Evolutionary conservation across 2,888 invertebrate genomes (phyloP).

Genomic region (Pterobdella sp.): DNA sequence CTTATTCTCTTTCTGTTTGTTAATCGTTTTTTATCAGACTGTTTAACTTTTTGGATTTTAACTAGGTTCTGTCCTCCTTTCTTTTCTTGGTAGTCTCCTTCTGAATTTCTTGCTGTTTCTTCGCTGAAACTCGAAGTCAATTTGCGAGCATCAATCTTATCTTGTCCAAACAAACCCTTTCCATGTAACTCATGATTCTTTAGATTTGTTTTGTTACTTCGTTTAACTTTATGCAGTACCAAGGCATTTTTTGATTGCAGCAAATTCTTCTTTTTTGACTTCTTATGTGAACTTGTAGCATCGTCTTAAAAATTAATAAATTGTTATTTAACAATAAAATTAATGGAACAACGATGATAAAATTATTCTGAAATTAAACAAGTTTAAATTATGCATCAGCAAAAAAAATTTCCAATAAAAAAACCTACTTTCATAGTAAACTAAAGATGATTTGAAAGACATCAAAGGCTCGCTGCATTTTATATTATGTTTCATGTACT

Average conservation of each 20-base stretch:
- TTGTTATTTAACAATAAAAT: too few relatives aligned
- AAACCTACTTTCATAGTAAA: too few relatives aligned
- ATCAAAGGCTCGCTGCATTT: neutral
- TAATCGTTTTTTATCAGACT: neutral
- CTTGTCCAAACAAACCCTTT: neutral
- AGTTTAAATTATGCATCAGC: too few relatives aligned
- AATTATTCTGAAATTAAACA: too few relatives aligned
- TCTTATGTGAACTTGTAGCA: too few relatives aligned
- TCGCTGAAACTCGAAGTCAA: neutral
- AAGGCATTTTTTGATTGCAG: too few relatives aligned
- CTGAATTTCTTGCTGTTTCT: too few relatives aligned
- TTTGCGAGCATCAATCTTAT: neutral
- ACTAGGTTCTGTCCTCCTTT: neutral
- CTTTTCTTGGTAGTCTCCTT: neutral
- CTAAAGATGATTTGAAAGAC: neutral
- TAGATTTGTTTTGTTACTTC: neutral
- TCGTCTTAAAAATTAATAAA: too few relatives aligned
- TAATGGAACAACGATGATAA: too few relatives aligned
- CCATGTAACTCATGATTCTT: neutral
- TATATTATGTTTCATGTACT: neutral
- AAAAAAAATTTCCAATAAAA: too few relatives aligned
- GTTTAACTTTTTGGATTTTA: neutral
- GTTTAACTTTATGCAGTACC: neutral
- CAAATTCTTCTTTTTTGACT: too few relatives aligned
- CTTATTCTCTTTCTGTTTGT: neutral